Conservation (phyloP, 2,888 invertebrate genomes). For the Euspilapteryx auroguttella region DNA sequence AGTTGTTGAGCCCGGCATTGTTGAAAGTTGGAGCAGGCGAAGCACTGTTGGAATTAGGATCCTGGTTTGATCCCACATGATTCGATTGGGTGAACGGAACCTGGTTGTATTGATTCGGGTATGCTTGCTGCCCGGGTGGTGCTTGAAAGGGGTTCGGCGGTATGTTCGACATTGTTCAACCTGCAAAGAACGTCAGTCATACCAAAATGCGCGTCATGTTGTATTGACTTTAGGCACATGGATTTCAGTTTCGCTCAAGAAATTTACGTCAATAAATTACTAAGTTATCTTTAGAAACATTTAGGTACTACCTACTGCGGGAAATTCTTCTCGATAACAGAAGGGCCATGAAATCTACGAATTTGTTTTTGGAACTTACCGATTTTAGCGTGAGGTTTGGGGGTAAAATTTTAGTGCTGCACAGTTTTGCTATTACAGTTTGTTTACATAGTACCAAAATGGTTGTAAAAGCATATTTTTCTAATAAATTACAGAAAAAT, state of each 20-base stretch:
- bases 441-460: slow-evolving; percentile 40
- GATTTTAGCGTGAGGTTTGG: slow-evolving; percentile 22
- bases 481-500: slow-evolving; percentile 40
- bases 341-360: slow-evolving; percentile 19
- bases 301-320: too few species aligned
- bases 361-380: slow-evolving; percentile 24
- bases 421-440: slow-evolving; percentile 25
- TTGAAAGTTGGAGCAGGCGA: not conserved
- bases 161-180: slow-evolving; percentile 48
- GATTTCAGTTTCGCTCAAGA: too few species aligned
- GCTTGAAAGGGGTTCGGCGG: slow-evolving; percentile 44
- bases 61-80: slow-evolving; percentile 28
- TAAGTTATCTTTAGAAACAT: too few species aligned
- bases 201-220: too few species aligned
- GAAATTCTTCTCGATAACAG: slow-evolving; percentile 15
- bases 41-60: slow-evolving; percentile 40
- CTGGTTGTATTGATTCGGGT: slow-evolving; percentile 22
- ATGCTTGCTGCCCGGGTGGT: too few species aligned
- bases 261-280: too few species aligned
- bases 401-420: too few species aligned
- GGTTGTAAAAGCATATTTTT: slow-evolving; percentile 33
- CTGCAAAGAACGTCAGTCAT: too few species aligned
- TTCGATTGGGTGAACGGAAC: slow-evolving; percentile 31
- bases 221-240: too few species aligned
- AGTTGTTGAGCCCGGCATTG: slow-evolving; percentile 27